Evolutionary conservation across 2,888 invertebrate species (phyloP).

Genomic region (Venusia cambrica): DNA sequence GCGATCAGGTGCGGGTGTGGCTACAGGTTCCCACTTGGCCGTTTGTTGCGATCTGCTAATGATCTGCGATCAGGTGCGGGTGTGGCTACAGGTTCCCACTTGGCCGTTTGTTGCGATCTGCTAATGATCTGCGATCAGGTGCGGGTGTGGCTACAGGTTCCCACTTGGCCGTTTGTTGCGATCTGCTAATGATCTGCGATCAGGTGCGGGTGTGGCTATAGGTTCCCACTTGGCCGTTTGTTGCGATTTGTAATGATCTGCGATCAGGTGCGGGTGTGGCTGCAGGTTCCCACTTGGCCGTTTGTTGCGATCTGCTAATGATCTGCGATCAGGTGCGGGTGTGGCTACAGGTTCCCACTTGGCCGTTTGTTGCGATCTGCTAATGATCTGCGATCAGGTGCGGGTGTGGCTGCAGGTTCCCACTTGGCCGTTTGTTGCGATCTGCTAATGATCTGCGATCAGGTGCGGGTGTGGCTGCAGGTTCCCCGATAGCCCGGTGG

Average conservation of each 20-base stretch:
- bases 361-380: constrained; percentile 50
- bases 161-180: constrained; percentile 32
- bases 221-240: background rate
- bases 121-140: constrained; percentile 71
- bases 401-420: too few relatives aligned
- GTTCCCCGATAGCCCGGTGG: constrained; percentile 33
- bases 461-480: too few relatives aligned
- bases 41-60: constrained; percentile 60
- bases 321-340: constrained; percentile 62
- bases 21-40: background rate
- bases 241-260: constrained; percentile 64
- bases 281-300: background rate
- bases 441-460: constrained; percentile 73
- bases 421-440: constrained; percentile 36
- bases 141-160: too few relatives aligned
- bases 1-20: constrained; percentile 57
- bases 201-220: constrained; percentile 47
- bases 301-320: constrained; percentile 61
- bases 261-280: constrained; percentile 56
- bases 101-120: constrained; percentile 47
- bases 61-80: constrained; percentile 62
- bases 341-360: too few relatives aligned
- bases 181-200: constrained; percentile 73
- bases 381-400: constrained; percentile 70
- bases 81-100: too few relatives aligned